Conservation (phyloP, 1,140 invertebrate genomes). For the Lepidurus packardi region DNA sequence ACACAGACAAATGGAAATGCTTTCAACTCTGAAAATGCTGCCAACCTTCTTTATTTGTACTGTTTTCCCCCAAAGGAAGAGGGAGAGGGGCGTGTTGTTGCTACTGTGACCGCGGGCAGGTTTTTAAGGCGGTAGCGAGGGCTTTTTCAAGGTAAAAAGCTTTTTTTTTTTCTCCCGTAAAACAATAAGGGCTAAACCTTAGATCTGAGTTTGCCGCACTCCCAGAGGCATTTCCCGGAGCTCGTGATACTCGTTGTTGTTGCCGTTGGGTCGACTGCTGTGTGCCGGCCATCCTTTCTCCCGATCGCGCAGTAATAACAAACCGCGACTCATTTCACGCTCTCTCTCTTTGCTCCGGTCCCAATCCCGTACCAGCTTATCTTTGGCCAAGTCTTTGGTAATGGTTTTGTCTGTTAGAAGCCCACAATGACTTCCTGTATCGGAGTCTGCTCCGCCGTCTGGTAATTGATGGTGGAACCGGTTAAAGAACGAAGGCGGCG, state of each 20-base stretch:
- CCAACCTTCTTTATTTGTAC: no score
- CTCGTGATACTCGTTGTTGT: constrained; percentile 68
- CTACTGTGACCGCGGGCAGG: no score
- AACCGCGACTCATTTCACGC: not conserved
- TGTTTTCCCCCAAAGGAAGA: no score
- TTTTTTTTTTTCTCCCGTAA: not conserved
- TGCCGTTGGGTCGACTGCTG: constrained; percentile 54
- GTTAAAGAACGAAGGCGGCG: constrained; percentile 41
- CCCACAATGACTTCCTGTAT: constrained; percentile 59
- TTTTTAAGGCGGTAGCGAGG: not conserved
- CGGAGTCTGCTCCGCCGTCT: constrained; percentile 52
- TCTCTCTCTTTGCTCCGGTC: constrained; percentile 14
- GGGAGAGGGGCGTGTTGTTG: no score
- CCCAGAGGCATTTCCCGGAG: constrained; percentile 43
- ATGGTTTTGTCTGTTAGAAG: constrained; percentile 39
- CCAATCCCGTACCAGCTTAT: constrained; percentile 26
- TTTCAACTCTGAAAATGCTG: no score
- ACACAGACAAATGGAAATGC: no score
- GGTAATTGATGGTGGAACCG: constrained; percentile 47
- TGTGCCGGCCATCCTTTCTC: constrained; percentile 35
- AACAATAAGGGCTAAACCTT: constrained; percentile 25
- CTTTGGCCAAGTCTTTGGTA: not conserved
- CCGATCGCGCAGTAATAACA: constrained; percentile 31
- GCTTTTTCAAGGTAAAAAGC: not conserved
- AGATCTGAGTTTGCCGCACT: constrained; percentile 41